Conservation (phyloP, 2,113 vertebrate species). For the Piaya cayana region DNA sequence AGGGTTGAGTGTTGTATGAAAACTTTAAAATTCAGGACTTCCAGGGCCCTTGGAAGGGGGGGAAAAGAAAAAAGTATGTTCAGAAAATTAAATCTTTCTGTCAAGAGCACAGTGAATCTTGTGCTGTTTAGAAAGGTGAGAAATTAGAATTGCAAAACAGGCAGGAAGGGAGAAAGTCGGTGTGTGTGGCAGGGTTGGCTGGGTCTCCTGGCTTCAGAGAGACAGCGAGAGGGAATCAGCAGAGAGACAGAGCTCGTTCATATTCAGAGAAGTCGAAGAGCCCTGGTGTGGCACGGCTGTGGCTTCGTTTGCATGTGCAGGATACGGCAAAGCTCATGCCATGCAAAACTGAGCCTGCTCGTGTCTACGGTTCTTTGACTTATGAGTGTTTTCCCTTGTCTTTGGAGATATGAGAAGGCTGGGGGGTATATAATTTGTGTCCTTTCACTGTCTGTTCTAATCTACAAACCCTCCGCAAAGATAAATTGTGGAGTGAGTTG, state of each 20-base stretch:
- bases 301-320: not conserved
- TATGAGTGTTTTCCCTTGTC: not conserved
- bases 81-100: slow-evolving; percentile 74
- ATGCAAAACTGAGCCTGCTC: not conserved
- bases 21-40: slow-evolving; percentile 20
- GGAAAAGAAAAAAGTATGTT: slow-evolving; percentile 28
- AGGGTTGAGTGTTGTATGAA: slow-evolving; percentile 10
- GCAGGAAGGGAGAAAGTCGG: slow-evolving; percentile 2
- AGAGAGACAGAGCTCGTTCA: not conserved
- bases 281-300: not conserved
- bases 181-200: not conserved
- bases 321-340: not conserved
- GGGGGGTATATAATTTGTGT: not conserved
- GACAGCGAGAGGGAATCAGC: not conserved
- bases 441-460: not conserved
- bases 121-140: slow-evolving; percentile 68
- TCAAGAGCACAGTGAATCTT: slow-evolving; percentile 61
- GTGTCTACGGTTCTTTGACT: not conserved
- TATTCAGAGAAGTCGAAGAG: not conserved
- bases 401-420: not conserved
- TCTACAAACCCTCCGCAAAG: not conserved
- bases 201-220: not conserved
- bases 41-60: not conserved
- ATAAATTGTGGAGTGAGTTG: not conserved
- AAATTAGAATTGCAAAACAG: slow-evolving; percentile 74